phyloP scores from a whole-genome alignment of 2,797 vertebrate genomes.

The Petrocephalus schoutedeni region DNA sequence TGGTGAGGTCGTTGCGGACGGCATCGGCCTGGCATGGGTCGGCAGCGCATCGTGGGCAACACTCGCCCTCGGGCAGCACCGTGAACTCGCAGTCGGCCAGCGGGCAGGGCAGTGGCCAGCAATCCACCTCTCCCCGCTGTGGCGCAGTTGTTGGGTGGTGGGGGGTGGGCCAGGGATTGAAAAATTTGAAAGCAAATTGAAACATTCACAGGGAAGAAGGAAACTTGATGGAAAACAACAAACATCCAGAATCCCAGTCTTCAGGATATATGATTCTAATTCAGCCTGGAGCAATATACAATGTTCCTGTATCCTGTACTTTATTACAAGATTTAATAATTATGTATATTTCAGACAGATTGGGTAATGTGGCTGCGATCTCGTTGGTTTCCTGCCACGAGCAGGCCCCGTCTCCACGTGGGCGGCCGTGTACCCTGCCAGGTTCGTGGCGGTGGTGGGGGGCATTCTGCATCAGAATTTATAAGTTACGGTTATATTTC shows the following conservation, averaged over 20 bases:
- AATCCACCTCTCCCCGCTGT: conserved; percentile 79
- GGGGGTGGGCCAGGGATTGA: background rate
- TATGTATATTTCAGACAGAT: conserved; percentile 5
- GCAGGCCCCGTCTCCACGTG: background rate
- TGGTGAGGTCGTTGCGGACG: conserved; percentile 75
- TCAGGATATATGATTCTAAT: background rate
- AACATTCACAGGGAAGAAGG: background rate
- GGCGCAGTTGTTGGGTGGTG: background rate
- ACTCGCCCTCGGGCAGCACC: conserved; percentile 69
- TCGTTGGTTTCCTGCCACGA: background rate
- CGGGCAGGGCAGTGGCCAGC: conserved; percentile 73
- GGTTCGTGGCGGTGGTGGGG: background rate
- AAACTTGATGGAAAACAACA: background rate
- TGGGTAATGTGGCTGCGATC: background rate
- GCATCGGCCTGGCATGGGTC: conserved; percentile 78
- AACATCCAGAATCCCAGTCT: background rate
- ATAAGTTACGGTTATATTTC: background rate
- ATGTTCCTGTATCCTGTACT: background rate
- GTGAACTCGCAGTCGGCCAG: conserved; percentile 77
- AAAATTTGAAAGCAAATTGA: background rate
- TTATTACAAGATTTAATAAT: background rate
- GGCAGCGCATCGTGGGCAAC: conserved; percentile 70
- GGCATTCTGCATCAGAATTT: background rate
- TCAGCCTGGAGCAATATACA: background rate
- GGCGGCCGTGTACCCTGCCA: background rate